phyloP scores from a whole-genome alignment of 2,888 invertebrate species.

The Pheosia gnoma region DNA sequence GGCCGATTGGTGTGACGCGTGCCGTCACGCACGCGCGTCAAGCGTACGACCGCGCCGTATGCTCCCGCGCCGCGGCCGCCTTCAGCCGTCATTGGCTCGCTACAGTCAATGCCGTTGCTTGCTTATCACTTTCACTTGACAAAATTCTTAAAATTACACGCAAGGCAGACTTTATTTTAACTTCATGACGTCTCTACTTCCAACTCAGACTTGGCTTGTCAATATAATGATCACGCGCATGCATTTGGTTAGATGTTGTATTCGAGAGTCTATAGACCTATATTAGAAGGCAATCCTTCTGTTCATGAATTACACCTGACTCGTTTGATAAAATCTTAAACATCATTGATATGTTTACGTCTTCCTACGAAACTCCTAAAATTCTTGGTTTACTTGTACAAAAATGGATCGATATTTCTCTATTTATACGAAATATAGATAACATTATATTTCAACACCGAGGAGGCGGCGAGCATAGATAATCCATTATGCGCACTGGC shows the following conservation, averaged over 20 bases:
- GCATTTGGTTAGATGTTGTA: background rate
- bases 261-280: background rate
- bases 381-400: too few relatives aligned
- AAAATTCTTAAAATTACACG: background rate
- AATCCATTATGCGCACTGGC: constrained; percentile 60
- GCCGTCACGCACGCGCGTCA: constrained; percentile 42
- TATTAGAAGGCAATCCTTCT: background rate
- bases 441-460: constrained; percentile 44
- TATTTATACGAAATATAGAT: constrained; percentile 1
- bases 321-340: background rate
- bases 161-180: too few relatives aligned
- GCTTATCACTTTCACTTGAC: constrained; percentile 6
- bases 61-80: constrained; percentile 30
- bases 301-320: background rate
- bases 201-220: too few relatives aligned
- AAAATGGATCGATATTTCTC: background rate
- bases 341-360: background rate
- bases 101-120: constrained; percentile 38
- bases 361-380: too few relatives aligned
- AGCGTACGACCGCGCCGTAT: constrained; percentile 28
- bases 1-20: constrained; percentile 23
- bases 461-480: constrained; percentile 55
- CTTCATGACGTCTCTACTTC: too few relatives aligned
- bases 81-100: constrained; percentile 41
- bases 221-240: background rate